A percentile compares a stretch with the other conserved stretches of the same genome.
Evolutionary conservation across 2,888 invertebrate species (phyloP).

Genomic region (Macaria liturata): DNA sequence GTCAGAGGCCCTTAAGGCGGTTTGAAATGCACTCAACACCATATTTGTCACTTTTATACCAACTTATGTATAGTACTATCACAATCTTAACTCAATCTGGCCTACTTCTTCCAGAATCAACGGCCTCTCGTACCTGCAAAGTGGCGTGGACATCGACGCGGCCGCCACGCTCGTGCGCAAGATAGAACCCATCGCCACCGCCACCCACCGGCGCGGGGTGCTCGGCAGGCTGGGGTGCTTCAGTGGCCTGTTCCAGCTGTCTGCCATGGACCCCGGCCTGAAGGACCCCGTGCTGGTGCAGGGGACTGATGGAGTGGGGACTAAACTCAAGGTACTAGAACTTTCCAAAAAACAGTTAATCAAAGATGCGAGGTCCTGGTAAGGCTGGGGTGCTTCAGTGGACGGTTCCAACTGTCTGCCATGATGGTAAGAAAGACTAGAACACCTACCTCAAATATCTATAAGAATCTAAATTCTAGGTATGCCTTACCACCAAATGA

Average conservation of each 20-base stretch:
- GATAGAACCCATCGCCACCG: conserved; percentile 92
- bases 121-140: conserved; percentile 91
- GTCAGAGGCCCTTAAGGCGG: no score
- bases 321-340: conserved; percentile 92
- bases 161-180: conserved; percentile 93
- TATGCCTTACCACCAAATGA: no score
- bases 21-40: no score
- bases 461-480: no score
- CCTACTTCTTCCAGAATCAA: conserved; percentile 70
- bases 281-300: conserved; percentile 95
- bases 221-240: conserved; percentile 95
- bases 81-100: no score
- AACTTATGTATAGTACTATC: no score
- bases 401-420: conserved; percentile 92
- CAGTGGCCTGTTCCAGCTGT: conserved; percentile 95
- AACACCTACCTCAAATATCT: no score
- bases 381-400: conserved; percentile 96
- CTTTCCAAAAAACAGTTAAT: no score
- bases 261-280: conserved; percentile 84
- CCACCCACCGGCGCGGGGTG: conserved; percentile 90
- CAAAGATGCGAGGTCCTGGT: conserved; percentile 89
- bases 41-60: no score
- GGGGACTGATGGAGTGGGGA: conserved; percentile 98
- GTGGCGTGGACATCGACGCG: conserved; percentile 97
- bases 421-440: conserved; percentile 86